Percentiles rank a stretch among this genome's conserved stretches.
These are phyloP conservation scores for Eriocheir sinensis DNA, from an alignment of 1,140 invertebrate species.

Conservation along the genomic window DNA sequence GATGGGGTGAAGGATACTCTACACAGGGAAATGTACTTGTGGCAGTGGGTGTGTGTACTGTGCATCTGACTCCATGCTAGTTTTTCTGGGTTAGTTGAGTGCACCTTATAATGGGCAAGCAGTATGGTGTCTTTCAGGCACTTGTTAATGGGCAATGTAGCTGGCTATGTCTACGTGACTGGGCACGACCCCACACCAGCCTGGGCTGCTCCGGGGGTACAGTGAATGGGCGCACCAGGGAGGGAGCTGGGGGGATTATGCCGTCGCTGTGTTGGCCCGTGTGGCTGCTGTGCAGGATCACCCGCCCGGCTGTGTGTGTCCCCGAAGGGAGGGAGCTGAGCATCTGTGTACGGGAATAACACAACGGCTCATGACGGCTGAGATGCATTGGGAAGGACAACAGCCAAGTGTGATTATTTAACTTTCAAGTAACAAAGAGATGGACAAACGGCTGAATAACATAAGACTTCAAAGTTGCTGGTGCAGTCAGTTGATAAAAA, in stretches of 20 bases:
- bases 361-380: neutral
- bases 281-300: neutral
- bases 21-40: neutral
- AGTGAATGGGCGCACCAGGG: neutral
- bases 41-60: neutral
- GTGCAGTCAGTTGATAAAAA: neutral
- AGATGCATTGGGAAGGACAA: neutral
- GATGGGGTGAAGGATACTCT: neutral
- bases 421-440: neutral
- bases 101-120: neutral
- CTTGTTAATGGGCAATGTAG: neutral
- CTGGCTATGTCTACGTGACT: neutral
- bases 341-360: neutral
- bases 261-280: neutral
- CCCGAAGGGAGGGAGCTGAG: neutral
- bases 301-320: neutral
- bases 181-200: neutral
- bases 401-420: neutral
- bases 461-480: neutral
- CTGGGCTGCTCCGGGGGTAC: neutral
- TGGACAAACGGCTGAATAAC: neutral
- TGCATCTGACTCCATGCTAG: neutral
- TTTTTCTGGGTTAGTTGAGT: neutral
- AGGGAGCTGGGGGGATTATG: neutral
- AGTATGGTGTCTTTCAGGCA: neutral